phyloP scores from a whole-genome alignment of 2,113 vertebrate genomes.

The Equus przewalskii region DNA sequence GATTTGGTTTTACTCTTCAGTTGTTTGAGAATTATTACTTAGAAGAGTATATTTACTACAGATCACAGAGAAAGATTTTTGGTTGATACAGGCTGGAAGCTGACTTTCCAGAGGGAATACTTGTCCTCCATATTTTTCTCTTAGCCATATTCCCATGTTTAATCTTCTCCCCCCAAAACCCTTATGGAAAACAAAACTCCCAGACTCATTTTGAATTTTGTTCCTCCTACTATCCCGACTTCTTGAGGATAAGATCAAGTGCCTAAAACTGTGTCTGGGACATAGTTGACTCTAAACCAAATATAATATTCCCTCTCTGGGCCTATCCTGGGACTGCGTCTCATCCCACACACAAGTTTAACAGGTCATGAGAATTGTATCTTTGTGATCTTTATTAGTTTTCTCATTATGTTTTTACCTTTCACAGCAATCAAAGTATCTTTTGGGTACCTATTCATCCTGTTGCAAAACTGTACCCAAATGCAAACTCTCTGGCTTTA shows the following conservation, averaged over 20 bases:
- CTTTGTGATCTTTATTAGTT: constrained; percentile 77
- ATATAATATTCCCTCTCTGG: neutral
- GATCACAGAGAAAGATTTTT: neutral
- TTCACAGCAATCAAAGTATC: constrained; percentile 79
- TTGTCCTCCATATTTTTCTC: neutral
- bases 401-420: constrained; percentile 84
- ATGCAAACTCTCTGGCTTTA: constrained; percentile 79
- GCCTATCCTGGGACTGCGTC: neutral
- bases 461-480: constrained; percentile 78
- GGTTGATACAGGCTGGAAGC: neutral
- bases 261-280: neutral
- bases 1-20: neutral
- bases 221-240: neutral
- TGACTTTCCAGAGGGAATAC: neutral
- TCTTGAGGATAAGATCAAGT: neutral
- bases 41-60: neutral
- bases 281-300: neutral
- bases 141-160: neutral
- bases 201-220: constrained; percentile 11
- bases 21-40: constrained; percentile 24
- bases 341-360: neutral
- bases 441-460: constrained; percentile 82
- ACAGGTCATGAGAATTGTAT: constrained; percentile 71
- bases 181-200: constrained; percentile 27
- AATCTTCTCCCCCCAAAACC: constrained; percentile 53